Conservation (phyloP, 2,888 invertebrate species). For the Agelastica alni region DNA sequence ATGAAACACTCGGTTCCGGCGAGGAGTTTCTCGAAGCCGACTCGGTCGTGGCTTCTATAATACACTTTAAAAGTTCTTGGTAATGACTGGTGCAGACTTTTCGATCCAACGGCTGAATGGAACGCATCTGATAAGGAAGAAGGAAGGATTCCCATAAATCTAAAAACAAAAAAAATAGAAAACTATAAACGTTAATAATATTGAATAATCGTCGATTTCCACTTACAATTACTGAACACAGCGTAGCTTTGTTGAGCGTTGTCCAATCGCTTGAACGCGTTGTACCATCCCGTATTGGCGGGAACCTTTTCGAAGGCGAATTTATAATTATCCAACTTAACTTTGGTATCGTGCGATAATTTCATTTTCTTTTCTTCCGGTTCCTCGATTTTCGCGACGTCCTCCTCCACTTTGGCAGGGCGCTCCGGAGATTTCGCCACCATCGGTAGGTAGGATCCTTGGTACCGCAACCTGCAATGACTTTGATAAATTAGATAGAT, state of each 20-base stretch:
- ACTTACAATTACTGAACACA: conserved; percentile 62
- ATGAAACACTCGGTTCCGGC: conserved; percentile 41
- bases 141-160: conserved; percentile 67
- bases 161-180: conserved; percentile 48
- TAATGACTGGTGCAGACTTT: conserved; percentile 57
- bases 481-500: conserved; percentile 35
- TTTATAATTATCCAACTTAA: conserved; percentile 65
- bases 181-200: background rate
- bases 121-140: conserved; percentile 77
- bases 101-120: conserved; percentile 64
- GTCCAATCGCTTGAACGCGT: conserved; percentile 77
- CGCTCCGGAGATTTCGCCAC: conserved; percentile 42
- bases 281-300: conserved; percentile 76
- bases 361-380: conserved; percentile 33
- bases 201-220: conserved; percentile 32
- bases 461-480: conserved; percentile 52
- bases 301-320: conserved; percentile 80
- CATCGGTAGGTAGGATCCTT: conserved; percentile 51
- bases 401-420: conserved; percentile 31
- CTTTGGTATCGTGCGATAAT: conserved; percentile 46
- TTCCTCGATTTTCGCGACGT: conserved; percentile 26
- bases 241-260: conserved; percentile 68
- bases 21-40: conserved; percentile 38
- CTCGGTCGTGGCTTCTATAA: conserved; percentile 51
- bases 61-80: conserved; percentile 56